Evolutionary conservation across 2,888 invertebrate species (phyloP).

Genomic region (Carterocephalus palaemon): DNA sequence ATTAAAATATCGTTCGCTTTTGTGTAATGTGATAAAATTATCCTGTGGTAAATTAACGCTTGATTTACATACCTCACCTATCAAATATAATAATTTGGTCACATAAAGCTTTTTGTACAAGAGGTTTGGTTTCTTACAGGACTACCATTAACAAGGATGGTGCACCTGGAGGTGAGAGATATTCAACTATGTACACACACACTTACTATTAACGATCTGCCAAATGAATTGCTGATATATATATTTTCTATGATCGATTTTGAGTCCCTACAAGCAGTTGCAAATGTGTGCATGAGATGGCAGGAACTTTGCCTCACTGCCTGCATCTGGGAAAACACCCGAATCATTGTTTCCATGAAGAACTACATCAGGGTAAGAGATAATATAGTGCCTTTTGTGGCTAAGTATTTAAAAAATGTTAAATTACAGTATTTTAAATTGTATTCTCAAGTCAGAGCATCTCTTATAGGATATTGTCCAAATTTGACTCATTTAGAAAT

Average conservation of each 20-base stretch:
- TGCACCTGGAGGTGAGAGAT: conserved; percentile 70
- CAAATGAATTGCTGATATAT: conserved; percentile 74
- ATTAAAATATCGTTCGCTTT: conserved; percentile 45
- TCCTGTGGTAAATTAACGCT: too few species aligned
- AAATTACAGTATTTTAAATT: conserved; percentile 77
- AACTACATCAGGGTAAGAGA: conserved; percentile 74
- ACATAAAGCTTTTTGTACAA: neutral
- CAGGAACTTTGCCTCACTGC: conserved; percentile 71
- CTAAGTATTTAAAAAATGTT: conserved; percentile 73
- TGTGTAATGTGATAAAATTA: conserved; percentile 19
- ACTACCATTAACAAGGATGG: conserved; percentile 57
- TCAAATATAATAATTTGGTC: too few species aligned
- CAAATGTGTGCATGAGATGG: conserved; percentile 73
- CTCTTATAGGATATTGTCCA: conserved; percentile 72
- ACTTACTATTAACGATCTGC: conserved; percentile 71
- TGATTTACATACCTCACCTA: too few species aligned
- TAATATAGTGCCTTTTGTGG: conserved; percentile 74
- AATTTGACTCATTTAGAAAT: conserved; percentile 76
- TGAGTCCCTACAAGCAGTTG: conserved; percentile 69
- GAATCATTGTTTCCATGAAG: conserved; percentile 75
- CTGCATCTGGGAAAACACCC: conserved; percentile 74
- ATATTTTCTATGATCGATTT: conserved; percentile 77
- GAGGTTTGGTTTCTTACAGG: conserved; percentile 42
- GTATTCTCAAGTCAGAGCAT: conserved; percentile 72
- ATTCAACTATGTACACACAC: conserved; percentile 48